A percentile compares a stretch with the other conserved stretches of the same genome.
These are phyloP conservation scores for Prunella strophiata DNA, from an alignment of 2,797 vertebrate species.

Conservation along the genomic window DNA sequence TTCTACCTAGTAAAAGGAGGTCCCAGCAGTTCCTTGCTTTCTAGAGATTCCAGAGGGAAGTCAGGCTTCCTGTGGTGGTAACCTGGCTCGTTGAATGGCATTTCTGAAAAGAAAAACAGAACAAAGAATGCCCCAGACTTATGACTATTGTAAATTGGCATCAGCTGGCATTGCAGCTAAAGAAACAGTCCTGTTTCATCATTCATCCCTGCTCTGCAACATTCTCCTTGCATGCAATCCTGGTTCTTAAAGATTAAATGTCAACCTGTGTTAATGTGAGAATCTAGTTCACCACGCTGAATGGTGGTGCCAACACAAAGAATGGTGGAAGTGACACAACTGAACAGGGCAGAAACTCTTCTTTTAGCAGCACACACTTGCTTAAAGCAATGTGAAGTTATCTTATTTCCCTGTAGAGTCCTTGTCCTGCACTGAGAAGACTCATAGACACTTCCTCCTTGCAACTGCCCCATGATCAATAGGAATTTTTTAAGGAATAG, in stretches of 20 bases:
- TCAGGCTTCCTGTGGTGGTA: constrained; percentile 73
- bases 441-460: not conserved
- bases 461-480: not conserved
- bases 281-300: not conserved
- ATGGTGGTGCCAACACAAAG: not conserved
- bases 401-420: not conserved
- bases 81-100: constrained; percentile 25
- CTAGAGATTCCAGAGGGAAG: constrained; percentile 72
- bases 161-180: not conserved
- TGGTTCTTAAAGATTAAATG: not conserved
- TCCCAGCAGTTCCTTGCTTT: constrained; percentile 35
- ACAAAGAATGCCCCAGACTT: not conserved
- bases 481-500: not conserved
- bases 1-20: not conserved
- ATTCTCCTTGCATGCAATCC: not conserved
- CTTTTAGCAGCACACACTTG: not conserved
- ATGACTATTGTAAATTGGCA: not conserved
- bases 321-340: not conserved
- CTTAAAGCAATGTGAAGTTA: not conserved
- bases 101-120: constrained; percentile 64
- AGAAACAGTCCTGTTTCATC: not conserved
- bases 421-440: not conserved
- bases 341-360: not conserved
- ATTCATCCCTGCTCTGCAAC: not conserved
- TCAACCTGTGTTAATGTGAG: not conserved